A percentile compares a stretch with the other conserved stretches of the same genome.
Conservation (phyloP, 2,113 vertebrate genomes). For the Danio rerio region DNA sequence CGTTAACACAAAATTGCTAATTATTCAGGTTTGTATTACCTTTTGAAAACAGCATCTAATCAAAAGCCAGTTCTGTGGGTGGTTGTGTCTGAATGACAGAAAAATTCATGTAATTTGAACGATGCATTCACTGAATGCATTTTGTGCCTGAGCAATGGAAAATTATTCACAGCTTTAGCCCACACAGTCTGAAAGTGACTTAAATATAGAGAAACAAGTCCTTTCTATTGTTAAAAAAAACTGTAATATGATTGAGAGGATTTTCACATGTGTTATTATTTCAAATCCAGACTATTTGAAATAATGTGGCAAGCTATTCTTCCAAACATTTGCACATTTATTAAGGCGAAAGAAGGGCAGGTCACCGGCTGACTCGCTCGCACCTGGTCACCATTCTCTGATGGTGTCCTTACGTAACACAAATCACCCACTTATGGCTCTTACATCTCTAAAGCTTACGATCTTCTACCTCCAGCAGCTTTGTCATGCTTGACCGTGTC, state of each 20-base stretch:
- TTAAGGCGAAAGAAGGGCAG: background rate
- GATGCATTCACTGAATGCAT: background rate
- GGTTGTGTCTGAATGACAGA: background rate
- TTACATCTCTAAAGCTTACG: background rate
- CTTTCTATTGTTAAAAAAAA: no score
- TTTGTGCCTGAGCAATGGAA: background rate
- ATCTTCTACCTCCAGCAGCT: conserved; percentile 11
- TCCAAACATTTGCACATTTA: conserved; percentile 6
- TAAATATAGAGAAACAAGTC: background rate
- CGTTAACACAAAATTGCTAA: background rate
- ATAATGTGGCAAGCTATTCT: background rate
- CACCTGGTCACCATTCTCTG: conserved; percentile 16
- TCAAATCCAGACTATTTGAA: background rate
- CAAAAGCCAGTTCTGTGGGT: background rate
- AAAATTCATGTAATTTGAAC: background rate
- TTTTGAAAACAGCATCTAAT: background rate
- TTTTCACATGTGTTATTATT: background rate
- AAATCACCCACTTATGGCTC: conserved; percentile 17
- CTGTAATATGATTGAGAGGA: no score
- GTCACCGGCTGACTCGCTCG: background rate
- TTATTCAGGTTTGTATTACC: background rate
- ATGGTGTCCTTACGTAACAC: conserved; percentile 13
- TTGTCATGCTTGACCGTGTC: conserved; percentile 43
- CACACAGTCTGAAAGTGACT: background rate
- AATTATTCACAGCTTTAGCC: background rate